phyloP scores from a whole-genome alignment of 2,888 invertebrate species.

The Uropetala carovei region DNA sequence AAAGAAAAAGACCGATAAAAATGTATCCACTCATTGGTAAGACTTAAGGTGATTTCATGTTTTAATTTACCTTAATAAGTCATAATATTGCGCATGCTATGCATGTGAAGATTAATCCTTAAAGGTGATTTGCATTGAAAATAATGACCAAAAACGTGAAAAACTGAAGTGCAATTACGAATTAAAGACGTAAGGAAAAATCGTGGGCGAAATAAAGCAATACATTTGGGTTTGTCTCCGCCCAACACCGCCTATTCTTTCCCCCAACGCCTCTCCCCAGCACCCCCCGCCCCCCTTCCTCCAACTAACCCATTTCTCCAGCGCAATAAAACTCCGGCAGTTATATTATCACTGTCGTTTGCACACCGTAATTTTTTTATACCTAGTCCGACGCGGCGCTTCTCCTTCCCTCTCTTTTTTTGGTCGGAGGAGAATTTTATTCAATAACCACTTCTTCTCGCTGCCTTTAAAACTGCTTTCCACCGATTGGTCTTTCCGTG shows the following conservation, averaged over 20 bases:
- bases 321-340: background rate
- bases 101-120: too few species aligned
- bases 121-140: too few species aligned
- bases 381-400: background rate
- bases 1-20: background rate
- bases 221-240: background rate
- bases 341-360: background rate
- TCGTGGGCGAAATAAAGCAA: background rate
- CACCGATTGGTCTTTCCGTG: background rate
- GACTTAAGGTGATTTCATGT: too few species aligned
- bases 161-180: too few species aligned
- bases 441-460: background rate
- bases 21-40: too few species aligned
- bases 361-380: background rate
- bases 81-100: too few species aligned
- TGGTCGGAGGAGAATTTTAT: background rate
- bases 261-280: background rate
- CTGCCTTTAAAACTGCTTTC: background rate
- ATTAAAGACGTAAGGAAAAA: background rate
- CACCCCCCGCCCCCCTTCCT: background rate
- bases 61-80: too few species aligned
- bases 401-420: background rate
- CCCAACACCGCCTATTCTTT: background rate
- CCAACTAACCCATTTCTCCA: background rate
- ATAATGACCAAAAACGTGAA: too few species aligned